Evolutionary conservation across 1,140 invertebrate species (phyloP).

Genomic region (Maniola jurtina): DNA sequence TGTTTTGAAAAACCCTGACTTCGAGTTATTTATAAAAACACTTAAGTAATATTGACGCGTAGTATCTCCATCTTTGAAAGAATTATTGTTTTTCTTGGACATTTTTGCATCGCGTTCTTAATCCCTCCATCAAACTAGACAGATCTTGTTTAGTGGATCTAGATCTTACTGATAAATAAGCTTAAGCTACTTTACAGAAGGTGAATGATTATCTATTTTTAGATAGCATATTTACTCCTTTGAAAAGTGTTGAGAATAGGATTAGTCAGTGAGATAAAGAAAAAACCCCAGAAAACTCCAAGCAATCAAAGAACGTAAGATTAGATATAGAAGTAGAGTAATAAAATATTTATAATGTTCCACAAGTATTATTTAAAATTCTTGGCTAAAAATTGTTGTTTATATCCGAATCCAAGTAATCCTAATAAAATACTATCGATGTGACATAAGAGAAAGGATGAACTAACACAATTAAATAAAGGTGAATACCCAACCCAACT

Average conservation of each 20-base stretch:
- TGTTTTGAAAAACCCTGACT: not conserved
- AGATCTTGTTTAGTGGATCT: not conserved
- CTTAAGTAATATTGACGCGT: not conserved
- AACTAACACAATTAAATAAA: no score
- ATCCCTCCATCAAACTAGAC: constrained; percentile 2
- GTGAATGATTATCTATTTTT: not conserved
- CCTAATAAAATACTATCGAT: no score
- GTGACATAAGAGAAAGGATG: no score
- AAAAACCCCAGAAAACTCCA: not conserved
- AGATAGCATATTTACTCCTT: not conserved
- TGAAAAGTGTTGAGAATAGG: not conserved
- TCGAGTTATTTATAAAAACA: constrained; percentile 6
- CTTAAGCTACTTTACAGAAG: not conserved
- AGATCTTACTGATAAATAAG: constrained; percentile 2
- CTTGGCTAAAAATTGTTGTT: no score
- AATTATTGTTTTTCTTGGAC: not conserved
- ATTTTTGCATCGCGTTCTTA: not conserved
- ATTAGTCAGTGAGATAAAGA: not conserved
- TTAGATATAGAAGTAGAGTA: not conserved
- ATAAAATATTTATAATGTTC: no score
- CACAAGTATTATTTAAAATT: no score
- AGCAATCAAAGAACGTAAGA: not conserved
- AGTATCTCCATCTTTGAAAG: not conserved
- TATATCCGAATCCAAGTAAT: no score
- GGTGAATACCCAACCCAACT: no score